Base-by-base conservation (phyloP, 2,113 vertebrate species). In the Tringa solitaria region DNA sequence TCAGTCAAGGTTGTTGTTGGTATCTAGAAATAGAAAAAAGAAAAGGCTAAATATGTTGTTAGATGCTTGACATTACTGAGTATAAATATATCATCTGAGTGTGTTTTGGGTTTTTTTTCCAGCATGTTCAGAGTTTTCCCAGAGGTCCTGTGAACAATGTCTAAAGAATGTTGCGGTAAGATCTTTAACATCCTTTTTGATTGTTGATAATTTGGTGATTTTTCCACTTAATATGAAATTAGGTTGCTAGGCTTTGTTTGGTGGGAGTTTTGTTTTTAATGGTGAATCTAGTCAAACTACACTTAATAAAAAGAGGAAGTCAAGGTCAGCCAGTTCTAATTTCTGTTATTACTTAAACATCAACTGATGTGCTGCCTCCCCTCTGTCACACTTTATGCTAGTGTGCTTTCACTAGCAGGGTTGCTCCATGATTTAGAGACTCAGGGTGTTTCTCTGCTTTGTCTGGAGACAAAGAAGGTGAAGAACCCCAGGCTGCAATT, bases 101-200 rank as follows among this genome's bases (percentile, higher is more conserved):
- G 4, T 77, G 5, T 18, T 24, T 46, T 83, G 37, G 4, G 8
- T 46, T 21, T 8, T 61, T 61, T 61, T 39, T n/a, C 23, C 84
- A 98, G 98, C 74, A 14, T 98, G 97, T 51, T 89, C 94, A 24
- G 33, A 54, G 28, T 96, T 97, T 69, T 96, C 97, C 23, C 64
- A 74, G 67, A 94, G 35, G 57, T 95, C 97, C 45, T 98, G 98
- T 86, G 98, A 98, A 26, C 95, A 97, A 75, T 98, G 98, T 81
- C 80, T 97, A 20, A 96, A 51, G 82, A 97, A 97, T 72, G 96
- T 98, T 68, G 84, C 79, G 75, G 98, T 98, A 95, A 97, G 97
- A 51, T 77, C 83, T 64, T 74, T 60, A 57, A 4, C 8, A 15
- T 30, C 14, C 46, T 83, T 90, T 92, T 35, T 67, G 24, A 26